Evolutionary conservation across 1,140 invertebrate species (phyloP).

Genomic region (Sarcophaga bullata): DNA sequence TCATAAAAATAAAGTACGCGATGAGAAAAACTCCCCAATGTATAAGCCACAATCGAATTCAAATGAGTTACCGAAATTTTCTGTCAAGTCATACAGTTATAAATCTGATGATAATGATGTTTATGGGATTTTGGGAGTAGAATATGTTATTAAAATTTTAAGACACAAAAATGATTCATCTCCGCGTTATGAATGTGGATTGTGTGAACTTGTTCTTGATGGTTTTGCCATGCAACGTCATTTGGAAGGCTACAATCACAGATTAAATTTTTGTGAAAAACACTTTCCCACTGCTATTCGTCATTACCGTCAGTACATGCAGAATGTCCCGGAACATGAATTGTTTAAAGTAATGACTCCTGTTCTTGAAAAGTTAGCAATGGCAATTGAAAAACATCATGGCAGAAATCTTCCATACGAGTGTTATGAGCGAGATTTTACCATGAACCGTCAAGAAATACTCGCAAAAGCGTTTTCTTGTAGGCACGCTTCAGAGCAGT

Average conservation of each 20-base stretch:
- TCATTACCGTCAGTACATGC: slow-evolving; percentile 53
- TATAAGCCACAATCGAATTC: neutral
- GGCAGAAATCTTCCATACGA: slow-evolving; percentile 52
- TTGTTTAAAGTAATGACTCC: slow-evolving; percentile 52
- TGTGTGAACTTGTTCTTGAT: slow-evolving; percentile 53
- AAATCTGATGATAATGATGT: slow-evolving; percentile 44
- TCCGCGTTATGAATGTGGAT: slow-evolving; percentile 50
- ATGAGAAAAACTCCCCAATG: neutral
- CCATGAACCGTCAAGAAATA: slow-evolving; percentile 49
- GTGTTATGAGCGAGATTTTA: slow-evolving; percentile 54
- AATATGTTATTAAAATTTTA: slow-evolving; percentile 61
- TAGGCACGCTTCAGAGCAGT: slow-evolving; percentile 54
- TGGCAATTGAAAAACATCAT: slow-evolving; percentile 58
- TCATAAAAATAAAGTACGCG: slow-evolving; percentile 42
- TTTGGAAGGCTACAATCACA: slow-evolving; percentile 56
- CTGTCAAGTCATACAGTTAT: slow-evolving; percentile 48
- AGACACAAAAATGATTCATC: slow-evolving; percentile 40
- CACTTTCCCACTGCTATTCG: slow-evolving; percentile 59
- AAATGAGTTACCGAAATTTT: neutral
- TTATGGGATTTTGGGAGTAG: slow-evolving; percentile 56
- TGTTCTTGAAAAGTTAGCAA: slow-evolving; percentile 53
- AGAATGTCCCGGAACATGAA: slow-evolving; percentile 48
- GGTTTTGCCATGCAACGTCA: slow-evolving; percentile 57
- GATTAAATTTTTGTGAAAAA: slow-evolving; percentile 59
- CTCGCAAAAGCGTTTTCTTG: slow-evolving; percentile 51